These are phyloP conservation scores for Deilephila elpenor DNA, from an alignment of 2,888 invertebrate genomes.

Conservation along the genomic window DNA sequence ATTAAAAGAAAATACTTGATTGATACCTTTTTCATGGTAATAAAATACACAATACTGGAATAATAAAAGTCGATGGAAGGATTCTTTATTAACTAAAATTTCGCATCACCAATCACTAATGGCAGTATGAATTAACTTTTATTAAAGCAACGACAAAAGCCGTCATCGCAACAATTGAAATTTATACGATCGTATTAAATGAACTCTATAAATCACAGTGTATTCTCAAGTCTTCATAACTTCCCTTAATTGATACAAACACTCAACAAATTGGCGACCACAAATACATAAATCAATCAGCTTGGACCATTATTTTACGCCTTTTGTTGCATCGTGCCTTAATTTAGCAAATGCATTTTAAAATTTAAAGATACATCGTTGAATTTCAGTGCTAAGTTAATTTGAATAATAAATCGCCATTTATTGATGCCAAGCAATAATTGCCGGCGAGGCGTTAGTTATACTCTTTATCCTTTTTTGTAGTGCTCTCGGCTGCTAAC, in stretches of 20 bases:
- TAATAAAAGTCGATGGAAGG: not conserved
- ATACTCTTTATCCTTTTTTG: not conserved
- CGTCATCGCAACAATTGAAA: constrained; percentile 39
- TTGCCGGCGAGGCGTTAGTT: constrained; percentile 35
- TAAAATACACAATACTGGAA: not conserved
- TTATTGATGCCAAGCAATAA: constrained; percentile 60
- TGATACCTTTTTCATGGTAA: not conserved
- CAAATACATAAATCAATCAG: constrained; percentile 63
- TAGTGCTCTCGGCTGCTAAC: not conserved
- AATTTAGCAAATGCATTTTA: constrained; percentile 37
- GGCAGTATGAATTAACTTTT: constrained; percentile 18
- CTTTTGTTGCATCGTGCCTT: not conserved
- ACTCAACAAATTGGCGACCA: constrained; percentile 66
- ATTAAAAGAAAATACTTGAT: not conserved
- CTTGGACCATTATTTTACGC: constrained; percentile 33
- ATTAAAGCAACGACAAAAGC: constrained; percentile 36
- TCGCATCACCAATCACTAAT: constrained; percentile 19
- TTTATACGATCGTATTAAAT: constrained; percentile 45
- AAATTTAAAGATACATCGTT: constrained; percentile 62
- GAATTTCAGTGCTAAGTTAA: constrained; percentile 70
- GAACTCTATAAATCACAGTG: constrained; percentile 51
- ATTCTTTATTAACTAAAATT: not conserved
- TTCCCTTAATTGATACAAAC: constrained; percentile 64
- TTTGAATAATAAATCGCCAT: constrained; percentile 63
- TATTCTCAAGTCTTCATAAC: constrained; percentile 61